Conservation (phyloP, 2,113 vertebrate species). For the Gasterosteus nipponicus region DNA sequence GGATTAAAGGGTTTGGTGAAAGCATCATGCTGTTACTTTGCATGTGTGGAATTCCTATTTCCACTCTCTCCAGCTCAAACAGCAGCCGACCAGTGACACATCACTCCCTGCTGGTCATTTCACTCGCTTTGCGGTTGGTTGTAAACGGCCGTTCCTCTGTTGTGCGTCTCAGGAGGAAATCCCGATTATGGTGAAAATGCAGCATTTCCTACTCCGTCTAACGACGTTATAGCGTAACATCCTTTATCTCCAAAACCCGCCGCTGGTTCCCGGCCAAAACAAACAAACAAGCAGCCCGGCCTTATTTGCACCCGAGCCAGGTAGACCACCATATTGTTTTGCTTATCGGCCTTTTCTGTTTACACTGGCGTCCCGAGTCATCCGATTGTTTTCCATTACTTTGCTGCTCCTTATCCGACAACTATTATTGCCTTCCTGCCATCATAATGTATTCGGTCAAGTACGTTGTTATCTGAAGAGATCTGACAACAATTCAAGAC, state of each 20-base stretch:
- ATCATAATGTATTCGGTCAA: conserved; percentile 36
- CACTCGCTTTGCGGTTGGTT: background rate
- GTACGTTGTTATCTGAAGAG: conserved; percentile 52
- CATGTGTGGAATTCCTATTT: conserved; percentile 7
- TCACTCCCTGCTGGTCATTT: conserved; percentile 66
- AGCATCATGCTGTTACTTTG: background rate
- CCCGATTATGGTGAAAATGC: background rate
- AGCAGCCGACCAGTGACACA: conserved; percentile 27
- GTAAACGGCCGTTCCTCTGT: background rate
- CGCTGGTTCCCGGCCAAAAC: conserved; percentile 23
- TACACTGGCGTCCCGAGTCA: conserved; percentile 36
- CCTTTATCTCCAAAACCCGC: conserved; percentile 7
- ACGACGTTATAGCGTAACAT: conserved; percentile 6
- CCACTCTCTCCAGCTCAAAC: background rate
- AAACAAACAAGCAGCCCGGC: conserved; percentile 35
- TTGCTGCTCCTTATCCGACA: conserved; percentile 60
- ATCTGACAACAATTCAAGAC: conserved; percentile 49
- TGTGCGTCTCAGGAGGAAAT: conserved; percentile 13
- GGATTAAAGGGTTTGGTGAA: conserved; percentile 20
- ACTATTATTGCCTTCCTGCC: conserved; percentile 67
- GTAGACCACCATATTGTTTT: conserved; percentile 54
- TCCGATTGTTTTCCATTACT: conserved; percentile 52
- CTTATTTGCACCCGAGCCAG: conserved; percentile 37
- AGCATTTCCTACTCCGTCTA: conserved; percentile 29
- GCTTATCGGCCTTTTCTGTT: conserved; percentile 62